These are phyloP conservation scores for Prionace glauca DNA, from an alignment of 2,797 vertebrate species.

Conservation along the genomic window DNA sequence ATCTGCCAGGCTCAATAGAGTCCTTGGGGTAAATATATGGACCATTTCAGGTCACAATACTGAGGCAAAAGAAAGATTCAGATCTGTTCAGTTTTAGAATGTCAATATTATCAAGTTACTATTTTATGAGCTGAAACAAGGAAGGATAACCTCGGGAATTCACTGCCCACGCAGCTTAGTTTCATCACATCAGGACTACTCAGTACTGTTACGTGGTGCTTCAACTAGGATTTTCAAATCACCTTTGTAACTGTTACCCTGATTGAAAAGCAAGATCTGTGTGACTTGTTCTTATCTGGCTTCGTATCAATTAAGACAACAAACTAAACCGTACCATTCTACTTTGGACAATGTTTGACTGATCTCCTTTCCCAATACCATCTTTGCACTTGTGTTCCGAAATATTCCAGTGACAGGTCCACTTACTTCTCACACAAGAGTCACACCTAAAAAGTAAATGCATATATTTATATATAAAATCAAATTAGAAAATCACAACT, in stretches of 20 bases:
- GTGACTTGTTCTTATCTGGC: background rate
- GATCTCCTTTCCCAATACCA: constrained; percentile 55
- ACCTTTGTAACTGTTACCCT: too few relatives aligned
- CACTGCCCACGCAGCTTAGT: background rate
- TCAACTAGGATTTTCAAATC: background rate
- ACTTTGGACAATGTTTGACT: constrained; percentile 65
- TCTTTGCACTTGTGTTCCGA: constrained; percentile 62
- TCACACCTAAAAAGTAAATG: constrained; percentile 66
- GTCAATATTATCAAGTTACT: background rate
- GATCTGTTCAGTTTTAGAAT: background rate
- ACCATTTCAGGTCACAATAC: background rate
- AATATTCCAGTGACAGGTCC: constrained; percentile 88
- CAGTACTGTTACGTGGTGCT: background rate
- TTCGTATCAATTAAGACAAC: background rate
- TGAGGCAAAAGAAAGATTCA: background rate
- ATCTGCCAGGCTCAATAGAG: background rate
- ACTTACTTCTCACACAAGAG: constrained; percentile 80
- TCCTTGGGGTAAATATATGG: background rate
- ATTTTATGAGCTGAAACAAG: background rate
- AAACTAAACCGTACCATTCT: constrained; percentile 64
- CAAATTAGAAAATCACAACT: background rate
- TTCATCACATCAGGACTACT: background rate
- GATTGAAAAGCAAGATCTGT: too few relatives aligned
- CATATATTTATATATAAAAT: background rate
- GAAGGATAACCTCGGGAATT: background rate